Base-by-base conservation (phyloP, 2,888 invertebrate species). In the Volucella inflata region DNA sequence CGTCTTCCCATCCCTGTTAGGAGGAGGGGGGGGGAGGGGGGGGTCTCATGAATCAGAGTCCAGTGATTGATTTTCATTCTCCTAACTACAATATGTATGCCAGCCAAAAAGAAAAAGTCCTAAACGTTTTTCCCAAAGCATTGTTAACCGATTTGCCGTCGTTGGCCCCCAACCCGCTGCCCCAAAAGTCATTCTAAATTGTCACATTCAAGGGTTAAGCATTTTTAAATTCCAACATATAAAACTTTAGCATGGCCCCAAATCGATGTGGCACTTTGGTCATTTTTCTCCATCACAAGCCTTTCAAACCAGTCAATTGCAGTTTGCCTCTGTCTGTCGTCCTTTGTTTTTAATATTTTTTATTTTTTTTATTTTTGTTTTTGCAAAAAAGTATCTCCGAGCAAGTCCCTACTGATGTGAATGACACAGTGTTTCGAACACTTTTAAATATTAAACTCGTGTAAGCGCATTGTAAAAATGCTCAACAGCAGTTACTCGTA, bases 371-470 rank as follows among this genome's bases (percentile, higher is more conserved):
- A 10, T 53, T 53, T 53, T 12, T 3, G 3, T 53, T 8, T 53
- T 21, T 1, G 9, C 10, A 53, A 17, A 21, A 53, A 53, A 53
- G 17, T 30, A 53, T 21, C 16, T 16, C 16, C 12, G 21, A 0
- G 21, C 21, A 12, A 21, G 21, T 21, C 17, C 10, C 12, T 16
- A 6, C 48, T 48, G 38, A 21, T 59, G 59, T 40, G 59, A 14
- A 6, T 11, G 10, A 42, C 3, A 42, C 59, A 42, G 30, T 48
- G 46, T 48, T 48, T 55, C 16, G 60, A 60, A 21, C 71, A 60
- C 59, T 59, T 70, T 81, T 70, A 71, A 82, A 71, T 82, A 82
- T 76, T 82, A 72, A 82, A 77, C 68, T 55, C 60, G 11, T 40
- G 62, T 16, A 80, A 67, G 71, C 71, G 46, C 71, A 55, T 42